These are phyloP conservation scores for Mormyrops attenuatus DNA, from an alignment of 2,797 vertebrate genomes.

Conservation along the genomic window DNA sequence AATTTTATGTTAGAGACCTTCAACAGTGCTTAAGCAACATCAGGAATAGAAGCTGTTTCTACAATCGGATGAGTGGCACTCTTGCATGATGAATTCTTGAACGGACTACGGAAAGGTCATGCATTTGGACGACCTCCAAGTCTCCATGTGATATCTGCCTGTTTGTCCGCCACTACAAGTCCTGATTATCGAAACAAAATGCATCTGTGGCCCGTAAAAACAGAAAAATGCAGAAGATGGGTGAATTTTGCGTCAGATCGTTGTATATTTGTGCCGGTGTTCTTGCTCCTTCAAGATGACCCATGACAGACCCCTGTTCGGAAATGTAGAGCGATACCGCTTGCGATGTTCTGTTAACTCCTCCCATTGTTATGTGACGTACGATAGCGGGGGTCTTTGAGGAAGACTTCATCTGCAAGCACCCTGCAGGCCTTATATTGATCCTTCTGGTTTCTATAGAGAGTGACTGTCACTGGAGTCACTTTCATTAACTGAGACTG, in stretches of 20 bases:
- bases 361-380: not conserved
- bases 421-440: slow-evolving; percentile 7
- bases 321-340: not conserved
- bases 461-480: not conserved
- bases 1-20: not conserved
- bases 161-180: slow-evolving; percentile 14
- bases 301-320: not conserved
- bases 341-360: not conserved
- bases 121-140: slow-evolving; percentile 52
- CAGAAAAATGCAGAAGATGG: not conserved
- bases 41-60: not conserved
- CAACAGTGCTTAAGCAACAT: not conserved
- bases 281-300: slow-evolving; percentile 14
- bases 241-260: not conserved
- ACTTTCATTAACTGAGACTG: slow-evolving; percentile 8
- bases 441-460: slow-evolving; percentile 13
- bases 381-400: not conserved
- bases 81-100: not conserved
- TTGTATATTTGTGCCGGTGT: not conserved
- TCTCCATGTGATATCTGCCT: slow-evolving; percentile 42
- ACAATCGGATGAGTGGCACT: not conserved
- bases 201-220: not conserved
- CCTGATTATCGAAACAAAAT: not conserved
- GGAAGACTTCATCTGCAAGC: not conserved
- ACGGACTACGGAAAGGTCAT: slow-evolving; percentile 31